Percentiles rank a stretch among this genome's conserved stretches.
These are phyloP conservation scores for Oryzias sinensis DNA, from an alignment of 2,797 vertebrate species.

Conservation along the genomic window DNA sequence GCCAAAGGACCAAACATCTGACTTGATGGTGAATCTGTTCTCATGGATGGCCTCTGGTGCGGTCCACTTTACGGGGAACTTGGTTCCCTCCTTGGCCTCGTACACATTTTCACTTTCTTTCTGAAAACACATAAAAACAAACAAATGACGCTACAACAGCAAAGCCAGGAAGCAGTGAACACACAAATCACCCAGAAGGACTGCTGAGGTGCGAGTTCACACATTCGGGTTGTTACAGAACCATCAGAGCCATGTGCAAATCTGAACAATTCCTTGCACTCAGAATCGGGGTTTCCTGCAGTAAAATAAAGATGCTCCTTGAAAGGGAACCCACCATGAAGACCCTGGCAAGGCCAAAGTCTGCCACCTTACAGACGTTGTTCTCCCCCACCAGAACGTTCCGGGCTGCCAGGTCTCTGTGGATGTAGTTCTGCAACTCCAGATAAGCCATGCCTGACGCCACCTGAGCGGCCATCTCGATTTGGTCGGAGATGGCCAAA, in stretches of 20 bases:
- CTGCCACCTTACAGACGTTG: conserved; percentile 93
- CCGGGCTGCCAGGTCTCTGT: conserved; percentile 93
- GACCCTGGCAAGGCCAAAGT: conserved; percentile 95
- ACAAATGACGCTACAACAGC: no score
- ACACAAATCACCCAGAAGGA: no score
- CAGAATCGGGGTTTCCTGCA: no score
- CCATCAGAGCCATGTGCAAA: no score
- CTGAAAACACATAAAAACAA: conserved; percentile 41
- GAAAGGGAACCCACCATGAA: conserved; percentile 80
- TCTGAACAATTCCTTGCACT: no score
- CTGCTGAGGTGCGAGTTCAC: no score
- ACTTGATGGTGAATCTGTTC: conserved; percentile 91
- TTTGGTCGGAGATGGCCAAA: conserved; percentile 79
- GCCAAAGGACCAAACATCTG: conserved; percentile 96
- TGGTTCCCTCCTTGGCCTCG: conserved; percentile 82
- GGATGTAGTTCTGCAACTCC: conserved; percentile 94
- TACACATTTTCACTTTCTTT: conserved; percentile 83
- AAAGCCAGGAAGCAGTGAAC: no score
- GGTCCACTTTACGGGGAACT: conserved; percentile 96
- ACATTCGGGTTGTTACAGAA: no score
- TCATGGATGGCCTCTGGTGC: conserved; percentile 86
- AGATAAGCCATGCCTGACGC: conserved; percentile 94
- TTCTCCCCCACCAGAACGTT: conserved; percentile 96
- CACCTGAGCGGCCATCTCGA: conserved; percentile 93
- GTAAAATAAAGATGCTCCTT: no score